A percentile compares a stretch with the other conserved stretches of the same genome.
These are phyloP conservation scores for Lasiurus borealis DNA, from an alignment of 2,113 vertebrate species.

Conservation along the genomic window DNA sequence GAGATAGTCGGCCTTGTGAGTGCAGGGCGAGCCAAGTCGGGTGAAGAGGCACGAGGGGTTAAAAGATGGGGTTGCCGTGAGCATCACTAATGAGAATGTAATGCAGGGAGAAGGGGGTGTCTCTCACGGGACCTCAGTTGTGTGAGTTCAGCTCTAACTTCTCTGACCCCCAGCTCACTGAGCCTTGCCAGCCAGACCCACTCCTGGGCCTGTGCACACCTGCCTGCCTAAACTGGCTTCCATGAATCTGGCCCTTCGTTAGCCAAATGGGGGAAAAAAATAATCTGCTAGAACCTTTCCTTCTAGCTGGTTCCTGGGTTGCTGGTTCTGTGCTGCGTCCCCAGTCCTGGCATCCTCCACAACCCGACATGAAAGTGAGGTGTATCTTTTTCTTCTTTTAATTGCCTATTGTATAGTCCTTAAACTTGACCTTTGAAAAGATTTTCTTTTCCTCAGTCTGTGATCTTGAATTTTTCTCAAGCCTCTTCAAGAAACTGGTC, in stretches of 20 bases:
- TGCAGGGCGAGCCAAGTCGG: accelerated
- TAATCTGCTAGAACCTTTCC: background rate
- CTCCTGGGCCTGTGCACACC: background rate
- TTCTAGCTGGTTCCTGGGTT: background rate
- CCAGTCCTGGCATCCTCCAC: background rate
- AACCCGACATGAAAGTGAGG: background rate
- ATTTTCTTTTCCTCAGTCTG: background rate
- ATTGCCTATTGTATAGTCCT: background rate
- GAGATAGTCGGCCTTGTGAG: accelerated
- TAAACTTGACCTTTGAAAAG: background rate
- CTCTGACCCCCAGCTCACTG: accelerated
- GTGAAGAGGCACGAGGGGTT: background rate
- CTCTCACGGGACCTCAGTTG: background rate
- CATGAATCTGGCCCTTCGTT: background rate
- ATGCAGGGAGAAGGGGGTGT: accelerated
- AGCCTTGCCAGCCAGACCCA: background rate
- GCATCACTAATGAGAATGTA: background rate
- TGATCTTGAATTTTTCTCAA: constrained; percentile 53
- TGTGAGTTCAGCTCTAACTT: background rate
- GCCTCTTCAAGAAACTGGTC: background rate
- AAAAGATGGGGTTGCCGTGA: accelerated
- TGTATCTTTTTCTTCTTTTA: background rate
- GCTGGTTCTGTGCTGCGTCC: background rate
- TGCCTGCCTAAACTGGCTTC: background rate
- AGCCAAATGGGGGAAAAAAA: background rate